These are phyloP conservation scores for Hippocampus comes DNA, from an alignment of 2,113 vertebrate genomes.

Conservation along the genomic window DNA sequence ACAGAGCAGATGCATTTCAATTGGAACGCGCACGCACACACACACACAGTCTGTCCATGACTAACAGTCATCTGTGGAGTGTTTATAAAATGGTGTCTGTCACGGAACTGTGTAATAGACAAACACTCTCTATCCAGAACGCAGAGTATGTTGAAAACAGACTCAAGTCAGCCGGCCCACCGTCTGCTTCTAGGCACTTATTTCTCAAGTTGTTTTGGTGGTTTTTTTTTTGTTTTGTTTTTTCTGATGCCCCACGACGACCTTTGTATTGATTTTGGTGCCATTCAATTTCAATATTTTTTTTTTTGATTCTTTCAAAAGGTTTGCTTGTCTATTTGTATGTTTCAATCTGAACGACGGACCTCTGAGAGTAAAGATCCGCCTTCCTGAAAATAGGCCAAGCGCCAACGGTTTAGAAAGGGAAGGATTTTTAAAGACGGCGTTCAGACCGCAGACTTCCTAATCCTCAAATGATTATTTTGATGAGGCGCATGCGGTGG, in stretches of 20 bases:
- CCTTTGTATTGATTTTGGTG: not conserved
- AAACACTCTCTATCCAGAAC: constrained; percentile 1
- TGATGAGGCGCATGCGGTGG: constrained; percentile 22
- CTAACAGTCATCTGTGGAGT: constrained; percentile 7
- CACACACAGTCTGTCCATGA: not conserved
- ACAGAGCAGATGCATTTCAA: too few species aligned
- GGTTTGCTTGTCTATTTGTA: not conserved
- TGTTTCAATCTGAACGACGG: not conserved
- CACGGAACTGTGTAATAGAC: not conserved
- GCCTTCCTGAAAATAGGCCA: not conserved
- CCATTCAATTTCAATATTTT: too few species aligned
- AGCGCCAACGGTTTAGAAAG: not conserved
- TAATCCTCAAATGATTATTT: constrained; percentile 61
- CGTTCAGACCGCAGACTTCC: constrained; percentile 2
- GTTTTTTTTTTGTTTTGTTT: too few species aligned
- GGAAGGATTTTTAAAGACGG: constrained; percentile 14
- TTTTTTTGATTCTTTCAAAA: not conserved
- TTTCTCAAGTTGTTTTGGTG: not conserved
- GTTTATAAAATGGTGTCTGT: constrained; percentile 13
- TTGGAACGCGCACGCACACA: not conserved
- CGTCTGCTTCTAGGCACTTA: constrained; percentile 5
- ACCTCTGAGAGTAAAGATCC: not conserved
- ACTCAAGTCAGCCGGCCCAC: constrained; percentile 19
- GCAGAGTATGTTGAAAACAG: constrained; percentile 14
- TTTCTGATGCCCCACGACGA: too few species aligned